Evolutionary conservation across 2,888 invertebrate species (phyloP).

Genomic region (Rotaria sp.): DNA sequence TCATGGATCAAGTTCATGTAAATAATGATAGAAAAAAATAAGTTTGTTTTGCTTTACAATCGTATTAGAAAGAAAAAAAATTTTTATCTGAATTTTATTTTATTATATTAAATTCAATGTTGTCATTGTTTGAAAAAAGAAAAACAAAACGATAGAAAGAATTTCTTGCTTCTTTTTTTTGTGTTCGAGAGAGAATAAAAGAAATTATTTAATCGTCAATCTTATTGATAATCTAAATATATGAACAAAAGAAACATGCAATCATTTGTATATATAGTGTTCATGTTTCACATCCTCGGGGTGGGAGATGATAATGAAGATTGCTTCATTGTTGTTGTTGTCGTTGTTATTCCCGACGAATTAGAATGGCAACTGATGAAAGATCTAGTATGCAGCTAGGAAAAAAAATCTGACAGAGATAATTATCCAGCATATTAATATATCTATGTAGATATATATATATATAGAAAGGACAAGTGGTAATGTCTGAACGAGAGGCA

Average conservation of each 20-base stretch:
- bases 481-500: neutral
- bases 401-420: neutral
- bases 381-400: neutral
- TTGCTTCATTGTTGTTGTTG: neutral
- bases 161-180: no score
- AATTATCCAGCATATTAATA: neutral
- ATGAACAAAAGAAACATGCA: neutral
- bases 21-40: neutral
- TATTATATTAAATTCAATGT: no score
- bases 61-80: no score
- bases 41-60: no score
- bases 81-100: no score
- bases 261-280: slow-evolving; percentile 1
- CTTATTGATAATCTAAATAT: neutral
- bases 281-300: neutral
- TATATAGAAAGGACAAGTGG: neutral
- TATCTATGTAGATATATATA: no score
- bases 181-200: neutral
- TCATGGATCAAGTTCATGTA: neutral
- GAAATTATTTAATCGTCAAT: neutral
- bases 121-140: no score
- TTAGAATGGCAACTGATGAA: neutral
- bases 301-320: slow-evolving; percentile 6
- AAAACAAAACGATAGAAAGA: no score
- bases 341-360: neutral